Percentiles rank a stretch among this genome's conserved stretches.
Conservation (phyloP, 2,113 vertebrate species). For the Leptosomus discolor region DNA sequence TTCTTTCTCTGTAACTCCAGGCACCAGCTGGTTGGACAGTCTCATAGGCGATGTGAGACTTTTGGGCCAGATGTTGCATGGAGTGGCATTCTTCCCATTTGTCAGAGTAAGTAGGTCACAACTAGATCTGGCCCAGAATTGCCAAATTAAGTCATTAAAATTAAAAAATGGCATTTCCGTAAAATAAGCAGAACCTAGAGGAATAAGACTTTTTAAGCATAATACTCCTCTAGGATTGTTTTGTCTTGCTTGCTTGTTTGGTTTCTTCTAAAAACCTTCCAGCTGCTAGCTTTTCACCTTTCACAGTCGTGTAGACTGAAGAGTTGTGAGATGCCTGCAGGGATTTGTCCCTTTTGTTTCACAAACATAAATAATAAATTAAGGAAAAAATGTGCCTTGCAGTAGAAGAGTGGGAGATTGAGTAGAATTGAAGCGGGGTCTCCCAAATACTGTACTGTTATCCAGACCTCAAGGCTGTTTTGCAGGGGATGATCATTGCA, state of each 20-base stretch:
- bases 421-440: not conserved
- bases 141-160: not conserved
- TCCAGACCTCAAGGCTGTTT: not conserved
- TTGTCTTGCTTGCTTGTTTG: not conserved
- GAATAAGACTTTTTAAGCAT: not conserved
- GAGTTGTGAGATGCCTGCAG: not conserved
- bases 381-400: not conserved
- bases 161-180: not conserved
- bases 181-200: not conserved
- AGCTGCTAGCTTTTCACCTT: not conserved
- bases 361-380: not conserved
- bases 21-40: constrained; percentile 5
- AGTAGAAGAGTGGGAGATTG: not conserved
- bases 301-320: not conserved
- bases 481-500: not conserved
- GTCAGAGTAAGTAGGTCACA: constrained; percentile 32
- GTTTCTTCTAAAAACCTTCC: not conserved
- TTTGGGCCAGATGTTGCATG: not conserved
- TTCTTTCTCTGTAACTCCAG: not conserved
- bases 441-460: not conserved
- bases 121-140: not conserved
- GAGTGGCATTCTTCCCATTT: constrained; percentile 18
- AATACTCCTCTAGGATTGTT: not conserved
- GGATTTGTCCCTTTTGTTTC: not conserved
- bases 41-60: constrained; percentile 6